Evolutionary conservation across 1,140 invertebrate species (phyloP).

Genomic region (Aphelinus atriplicis): DNA sequence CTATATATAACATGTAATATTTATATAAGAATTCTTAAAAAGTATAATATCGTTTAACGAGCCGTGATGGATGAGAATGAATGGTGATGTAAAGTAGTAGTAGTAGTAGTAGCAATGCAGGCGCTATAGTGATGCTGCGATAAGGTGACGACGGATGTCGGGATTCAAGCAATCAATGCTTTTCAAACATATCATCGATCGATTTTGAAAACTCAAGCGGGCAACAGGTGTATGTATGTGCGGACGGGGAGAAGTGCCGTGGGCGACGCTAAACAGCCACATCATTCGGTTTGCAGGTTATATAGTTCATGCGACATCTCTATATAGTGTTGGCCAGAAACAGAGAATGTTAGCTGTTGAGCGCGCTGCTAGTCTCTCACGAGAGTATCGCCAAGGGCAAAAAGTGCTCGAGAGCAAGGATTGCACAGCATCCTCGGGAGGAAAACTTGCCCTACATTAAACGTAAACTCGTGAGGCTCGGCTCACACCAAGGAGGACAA

Average conservation of each 20-base stretch:
- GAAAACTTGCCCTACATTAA: neutral
- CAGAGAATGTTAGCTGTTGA: too few species aligned
- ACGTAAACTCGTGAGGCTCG: too few species aligned
- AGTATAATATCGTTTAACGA: slow-evolving; percentile 55
- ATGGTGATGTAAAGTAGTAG: slow-evolving; percentile 48
- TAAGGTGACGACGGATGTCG: slow-evolving; percentile 53
- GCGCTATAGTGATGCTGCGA: slow-evolving; percentile 60
- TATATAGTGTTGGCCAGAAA: too few species aligned
- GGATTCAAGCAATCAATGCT: slow-evolving; percentile 4
- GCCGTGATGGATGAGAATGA: slow-evolving; percentile 61
- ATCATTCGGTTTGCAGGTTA: too few species aligned
- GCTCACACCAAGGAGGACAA: slow-evolving; percentile 7
- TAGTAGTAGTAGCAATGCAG: slow-evolving; percentile 53
- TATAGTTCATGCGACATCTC: too few species aligned
- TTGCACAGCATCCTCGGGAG: neutral
- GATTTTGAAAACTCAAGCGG: slow-evolving; percentile 10
- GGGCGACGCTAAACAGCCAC: too few species aligned
- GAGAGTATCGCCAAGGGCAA: slow-evolving; percentile 8
- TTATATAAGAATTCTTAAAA: slow-evolving; percentile 62
- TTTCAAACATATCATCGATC: too few species aligned
- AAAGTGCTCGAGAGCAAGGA: slow-evolving; percentile 5
- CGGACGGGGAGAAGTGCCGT: slow-evolving; percentile 11
- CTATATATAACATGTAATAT: slow-evolving; percentile 57
- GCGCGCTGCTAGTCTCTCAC: slow-evolving; percentile 2
- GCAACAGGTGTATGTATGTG: slow-evolving; percentile 9